Evolutionary conservation across 2,888 invertebrate genomes (phyloP).

Genomic region (Strigamia maritima): DNA sequence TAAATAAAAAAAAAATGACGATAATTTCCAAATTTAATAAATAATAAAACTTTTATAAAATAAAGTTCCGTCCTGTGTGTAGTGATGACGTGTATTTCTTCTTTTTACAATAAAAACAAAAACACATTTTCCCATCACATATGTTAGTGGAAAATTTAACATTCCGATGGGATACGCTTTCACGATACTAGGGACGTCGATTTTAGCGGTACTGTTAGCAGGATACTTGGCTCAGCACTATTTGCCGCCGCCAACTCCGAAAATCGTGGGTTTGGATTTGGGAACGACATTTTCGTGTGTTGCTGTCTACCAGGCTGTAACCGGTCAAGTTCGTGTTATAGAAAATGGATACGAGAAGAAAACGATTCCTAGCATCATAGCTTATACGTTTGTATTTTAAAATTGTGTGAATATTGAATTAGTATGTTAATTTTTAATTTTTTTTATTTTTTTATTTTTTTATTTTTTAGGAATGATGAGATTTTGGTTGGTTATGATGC

Average conservation of each 20-base stretch:
- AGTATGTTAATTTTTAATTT: too few relatives aligned
- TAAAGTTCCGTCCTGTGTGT: too few relatives aligned
- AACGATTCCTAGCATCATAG: slow-evolving; percentile 57
- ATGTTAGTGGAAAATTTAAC: not conserved
- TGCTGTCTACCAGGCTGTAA: slow-evolving; percentile 55
- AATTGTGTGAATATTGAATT: too few relatives aligned
- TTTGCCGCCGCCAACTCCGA: slow-evolving; percentile 56
- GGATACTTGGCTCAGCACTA: slow-evolving; percentile 56
- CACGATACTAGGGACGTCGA: slow-evolving; percentile 49
- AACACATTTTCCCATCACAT: too few relatives aligned
- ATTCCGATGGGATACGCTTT: slow-evolving; percentile 1
- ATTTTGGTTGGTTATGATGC: slow-evolving; percentile 55
- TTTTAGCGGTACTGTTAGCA: slow-evolving; percentile 53
- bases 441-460: not conserved
- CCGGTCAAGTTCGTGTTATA: slow-evolving; percentile 53
- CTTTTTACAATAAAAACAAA: too few relatives aligned
- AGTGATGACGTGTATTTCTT: too few relatives aligned
- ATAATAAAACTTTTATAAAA: too few relatives aligned
- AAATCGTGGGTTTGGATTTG: slow-evolving; percentile 56
- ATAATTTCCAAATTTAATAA: too few relatives aligned
- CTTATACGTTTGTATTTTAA: slow-evolving; percentile 48
- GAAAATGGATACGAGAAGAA: slow-evolving; percentile 51
- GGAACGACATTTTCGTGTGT: slow-evolving; percentile 57
- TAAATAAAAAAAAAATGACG: too few relatives aligned
- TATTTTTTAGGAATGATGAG: not conserved